Base-by-base conservation (phyloP, 1,140 invertebrate genomes). In the Anastrepha ludens region DNA sequence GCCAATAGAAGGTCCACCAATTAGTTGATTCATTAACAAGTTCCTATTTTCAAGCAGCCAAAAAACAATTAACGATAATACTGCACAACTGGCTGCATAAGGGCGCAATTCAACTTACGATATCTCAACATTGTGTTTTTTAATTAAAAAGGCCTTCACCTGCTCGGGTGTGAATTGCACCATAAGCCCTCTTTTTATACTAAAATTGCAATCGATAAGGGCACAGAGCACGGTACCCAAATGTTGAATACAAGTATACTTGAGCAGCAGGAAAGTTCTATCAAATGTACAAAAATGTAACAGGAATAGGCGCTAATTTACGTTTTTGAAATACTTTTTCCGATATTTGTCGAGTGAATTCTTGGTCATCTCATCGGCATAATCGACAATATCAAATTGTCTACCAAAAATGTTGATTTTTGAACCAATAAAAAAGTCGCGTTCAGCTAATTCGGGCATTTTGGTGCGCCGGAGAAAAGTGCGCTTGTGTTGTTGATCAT, bases 191-290 rank as follows among this genome's bases (percentile, higher is more conserved):
- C 96, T 96, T 86, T 95, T 95, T 86, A 98, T 95, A 85, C 95
- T 94, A 88, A 97, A 95, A 58, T 96, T 95, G 90, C 95, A 94
- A 67, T 96, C 93, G 90, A 94, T 93, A 39, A 98, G 95, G 39
- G 94, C 91, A 88, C 95, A 95, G 2, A 98, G 89, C 88, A 98
- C 96, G 90, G 96, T 95, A n/a, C 97, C 97, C 89, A 96, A 94
- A 91, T 96, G 95, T 17, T 94, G 93, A n/a, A 96, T 93, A 41
- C 95, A 94, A 89, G 96, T 94, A 55, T 96, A 96, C 92, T 97
- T 97, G 4, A 98, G 94, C 88, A 98, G 94, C 9, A 95, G 95
- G 94, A 96, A 96, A n/a, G 97, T 96, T 90, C 97, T 96, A 90
- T 59, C 13, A 70, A 29, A 64, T 4, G 55, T 60, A 86, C 29